Evolutionary conservation across 2,888 invertebrate species (phyloP), one percentile per base, ranked within the genome.

Genomic region (Cheilosia grossa): DNA sequence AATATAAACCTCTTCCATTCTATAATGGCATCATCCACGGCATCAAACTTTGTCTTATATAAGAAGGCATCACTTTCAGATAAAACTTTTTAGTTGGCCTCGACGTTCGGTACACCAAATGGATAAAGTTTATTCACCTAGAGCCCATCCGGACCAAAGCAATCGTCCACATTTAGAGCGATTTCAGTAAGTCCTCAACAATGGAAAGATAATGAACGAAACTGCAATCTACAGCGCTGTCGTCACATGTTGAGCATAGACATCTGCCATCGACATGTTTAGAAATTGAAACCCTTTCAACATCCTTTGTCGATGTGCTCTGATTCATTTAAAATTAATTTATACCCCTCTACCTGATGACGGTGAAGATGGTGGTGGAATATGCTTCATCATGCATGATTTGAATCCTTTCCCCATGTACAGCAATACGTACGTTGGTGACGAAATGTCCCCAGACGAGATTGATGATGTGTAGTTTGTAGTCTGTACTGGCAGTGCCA

Each of bases 271-370:
- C n/a, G 49, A 63, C 61, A 69, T 21, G 40, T 37, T 49, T 19
- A 66, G 63, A 40, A 27, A 69, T 24, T 17, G 44, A 66, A 78
- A 64, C 77, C 53, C 54, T 64, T 64, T 77, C 30, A 58, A 33
- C 19, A 44, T 72, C 49, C 51, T 59, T 10, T 64, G 63, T 63
- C 66, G 66, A 33, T 53, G 53, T 58, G 53, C 66, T 61, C 53
- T 66, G 82, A 82, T 78, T 77, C 75, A 61, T 49, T 51, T 47
- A 37, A 82, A 72, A 72, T 67, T 78, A 82, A 78, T 82, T 72
- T 51, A 78, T 66, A 47, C 58, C 21, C 51, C 27, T 67, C 61
- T 30, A 24, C 59, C 66, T 49, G 49, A 72, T 61, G 77, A 59
- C 54, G 58, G 27, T 42, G 47, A 37, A 51, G 81, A 81, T 44